These are phyloP conservation scores for Ypsolopha sequella DNA, from an alignment of 2,888 invertebrate species.

Conservation along the genomic window DNA sequence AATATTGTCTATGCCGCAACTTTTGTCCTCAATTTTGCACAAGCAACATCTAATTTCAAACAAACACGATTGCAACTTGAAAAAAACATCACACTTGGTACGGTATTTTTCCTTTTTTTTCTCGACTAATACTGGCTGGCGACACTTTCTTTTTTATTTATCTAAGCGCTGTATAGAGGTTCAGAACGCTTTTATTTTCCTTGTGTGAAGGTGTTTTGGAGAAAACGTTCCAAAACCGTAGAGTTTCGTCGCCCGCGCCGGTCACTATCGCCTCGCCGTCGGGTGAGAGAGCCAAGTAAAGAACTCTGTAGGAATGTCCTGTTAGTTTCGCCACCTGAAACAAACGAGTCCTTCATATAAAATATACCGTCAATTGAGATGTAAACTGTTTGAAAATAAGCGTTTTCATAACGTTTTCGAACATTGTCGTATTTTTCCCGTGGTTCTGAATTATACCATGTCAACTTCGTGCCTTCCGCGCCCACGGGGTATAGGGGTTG, in stretches of 20 bases:
- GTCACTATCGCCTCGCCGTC: slow-evolving; percentile 99
- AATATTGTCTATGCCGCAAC: no score
- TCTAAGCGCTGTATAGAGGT: slow-evolving; percentile 86
- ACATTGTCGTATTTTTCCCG: no score
- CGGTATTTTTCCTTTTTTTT: no score
- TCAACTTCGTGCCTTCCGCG: no score
- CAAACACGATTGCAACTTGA: not conserved
- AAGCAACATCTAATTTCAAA: no score
- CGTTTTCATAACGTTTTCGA: no score
- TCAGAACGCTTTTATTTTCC: slow-evolving; percentile 93
- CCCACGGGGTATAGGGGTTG: no score
- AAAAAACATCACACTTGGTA: not conserved
- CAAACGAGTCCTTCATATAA: not conserved
- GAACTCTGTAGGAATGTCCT: slow-evolving; percentile 95
- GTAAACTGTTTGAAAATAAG: no score
- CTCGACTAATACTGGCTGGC: no score
- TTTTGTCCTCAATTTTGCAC: no score
- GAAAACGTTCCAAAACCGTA: slow-evolving; percentile 99
- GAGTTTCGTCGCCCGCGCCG: slow-evolving; percentile 97
- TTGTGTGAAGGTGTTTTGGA: slow-evolving; percentile 96
- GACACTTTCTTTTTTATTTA: slow-evolving; percentile 22
- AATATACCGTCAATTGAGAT: no score
- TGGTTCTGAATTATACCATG: no score
- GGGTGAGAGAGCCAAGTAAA: slow-evolving; percentile 96
- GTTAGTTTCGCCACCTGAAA: slow-evolving; percentile 94